Evolutionary conservation across 2,113 vertebrate genomes (phyloP).

Genomic region (Ginglymostoma cirratum): DNA sequence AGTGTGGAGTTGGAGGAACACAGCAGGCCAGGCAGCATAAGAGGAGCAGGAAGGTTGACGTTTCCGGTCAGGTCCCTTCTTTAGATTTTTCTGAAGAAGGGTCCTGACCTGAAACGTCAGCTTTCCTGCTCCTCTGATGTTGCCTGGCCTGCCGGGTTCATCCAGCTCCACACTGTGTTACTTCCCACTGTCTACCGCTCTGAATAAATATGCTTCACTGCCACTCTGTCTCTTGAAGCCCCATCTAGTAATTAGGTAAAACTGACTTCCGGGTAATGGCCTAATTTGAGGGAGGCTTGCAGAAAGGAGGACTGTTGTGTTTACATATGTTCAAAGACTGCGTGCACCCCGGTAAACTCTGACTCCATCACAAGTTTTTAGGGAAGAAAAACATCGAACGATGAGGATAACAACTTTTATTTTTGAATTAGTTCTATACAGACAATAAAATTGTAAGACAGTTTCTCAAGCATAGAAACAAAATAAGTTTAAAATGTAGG

Average conservation of each 20-base stretch:
- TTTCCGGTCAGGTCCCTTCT: no score
- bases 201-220: neutral
- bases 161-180: no score
- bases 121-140: no score
- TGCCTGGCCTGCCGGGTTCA: no score
- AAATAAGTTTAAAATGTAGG: constrained; percentile 30
- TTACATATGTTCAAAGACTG: neutral
- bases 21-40: no score
- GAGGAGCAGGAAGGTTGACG: no score
- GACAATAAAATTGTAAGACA: constrained; percentile 20
- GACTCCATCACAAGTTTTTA: neutral
- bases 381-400: neutral
- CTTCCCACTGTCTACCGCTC: no score
- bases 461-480: constrained; percentile 33
- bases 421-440: constrained; percentile 25
- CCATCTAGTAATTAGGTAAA: neutral
- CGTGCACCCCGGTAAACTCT: neutral
- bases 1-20: no score
- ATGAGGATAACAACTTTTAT: constrained; percentile 24
- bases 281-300: neutral
- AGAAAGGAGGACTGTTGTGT: neutral
- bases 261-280: neutral
- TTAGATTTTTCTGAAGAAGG: no score
- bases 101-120: no score
- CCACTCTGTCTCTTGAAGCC: neutral